Percentiles rank a stretch among this genome's conserved stretches.
These are phyloP conservation scores for Ictalurus furcatus DNA, from an alignment of 2,113 vertebrate genomes.

Conservation along the genomic window DNA sequence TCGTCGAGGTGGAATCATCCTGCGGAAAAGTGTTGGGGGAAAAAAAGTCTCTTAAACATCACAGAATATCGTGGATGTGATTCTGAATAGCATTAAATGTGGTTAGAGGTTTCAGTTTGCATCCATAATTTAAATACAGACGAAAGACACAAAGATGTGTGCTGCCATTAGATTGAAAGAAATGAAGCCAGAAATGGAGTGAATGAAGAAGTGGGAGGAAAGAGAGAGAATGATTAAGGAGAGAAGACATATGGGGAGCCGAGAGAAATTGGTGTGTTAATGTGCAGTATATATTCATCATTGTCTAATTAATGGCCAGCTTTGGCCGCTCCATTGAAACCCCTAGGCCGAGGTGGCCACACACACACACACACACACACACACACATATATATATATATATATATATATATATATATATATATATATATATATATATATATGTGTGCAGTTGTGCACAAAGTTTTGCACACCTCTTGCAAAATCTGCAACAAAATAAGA, in stretches of 20 bases:
- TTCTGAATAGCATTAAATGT: neutral
- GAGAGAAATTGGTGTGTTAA: neutral
- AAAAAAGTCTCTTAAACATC: neutral
- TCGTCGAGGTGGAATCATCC: neutral
- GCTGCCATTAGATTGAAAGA: constrained; percentile 11
- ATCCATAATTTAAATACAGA: neutral
- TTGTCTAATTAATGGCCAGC: constrained; percentile 61
- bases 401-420: no score
- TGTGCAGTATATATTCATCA: constrained; percentile 62
- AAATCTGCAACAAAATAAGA: no score
- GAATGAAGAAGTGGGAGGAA: constrained; percentile 50
- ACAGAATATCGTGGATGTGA: neutral
- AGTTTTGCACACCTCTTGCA: no score
- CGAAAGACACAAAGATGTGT: constrained; percentile 10
- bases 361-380: constrained; percentile 9
- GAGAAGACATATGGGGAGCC: constrained; percentile 12
- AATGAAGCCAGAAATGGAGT: constrained; percentile 26
- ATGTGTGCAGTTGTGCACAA: no score
- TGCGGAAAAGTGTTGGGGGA: neutral
- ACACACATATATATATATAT: neutral
- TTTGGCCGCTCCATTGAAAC: constrained; percentile 60
- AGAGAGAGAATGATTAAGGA: constrained; percentile 27
- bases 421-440: no score
- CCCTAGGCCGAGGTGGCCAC: constrained; percentile 41
- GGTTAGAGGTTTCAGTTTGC: neutral